These are phyloP conservation scores for Caenorhabditis doughertyi DNA, from an alignment of 2,888 invertebrate species.

Conservation along the genomic window DNA sequence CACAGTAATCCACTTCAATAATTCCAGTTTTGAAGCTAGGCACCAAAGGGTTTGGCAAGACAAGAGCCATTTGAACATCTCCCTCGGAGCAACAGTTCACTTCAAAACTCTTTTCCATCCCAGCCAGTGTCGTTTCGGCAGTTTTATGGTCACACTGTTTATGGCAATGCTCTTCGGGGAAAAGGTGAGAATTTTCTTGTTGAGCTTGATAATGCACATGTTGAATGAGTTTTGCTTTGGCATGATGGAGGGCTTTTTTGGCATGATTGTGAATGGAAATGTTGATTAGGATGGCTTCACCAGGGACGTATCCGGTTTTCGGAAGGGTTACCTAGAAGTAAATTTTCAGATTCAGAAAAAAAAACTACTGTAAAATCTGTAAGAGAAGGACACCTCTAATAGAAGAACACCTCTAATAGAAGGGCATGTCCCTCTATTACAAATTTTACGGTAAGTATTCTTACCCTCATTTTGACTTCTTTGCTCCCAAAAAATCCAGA, in stretches of 20 bases:
- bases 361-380: no score
- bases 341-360: neutral
- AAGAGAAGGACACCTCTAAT: no score
- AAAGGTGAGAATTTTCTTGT: constrained; percentile 31
- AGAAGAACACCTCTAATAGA: no score
- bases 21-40: constrained; percentile 9
- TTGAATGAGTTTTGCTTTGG: constrained; percentile 28
- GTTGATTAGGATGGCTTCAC: constrained; percentile 25
- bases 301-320: constrained; percentile 34
- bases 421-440: no score
- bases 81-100: constrained; percentile 26
- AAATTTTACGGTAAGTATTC: neutral
- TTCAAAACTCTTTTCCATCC: constrained; percentile 10
- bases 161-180: constrained; percentile 39
- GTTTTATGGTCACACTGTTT: constrained; percentile 40
- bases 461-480: constrained; percentile 31
- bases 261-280: constrained; percentile 27
- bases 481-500: constrained; percentile 26
- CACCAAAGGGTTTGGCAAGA: constrained; percentile 13
- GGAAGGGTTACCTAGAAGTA: constrained; percentile 16
- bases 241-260: constrained; percentile 23
- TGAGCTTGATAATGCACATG: constrained; percentile 39
- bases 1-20: constrained; percentile 33
- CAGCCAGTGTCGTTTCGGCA: neutral
- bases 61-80: neutral